These are phyloP conservation scores for Sarcophilus harrisii DNA, from an alignment of 2,797 vertebrate species.

Conservation along the genomic window DNA sequence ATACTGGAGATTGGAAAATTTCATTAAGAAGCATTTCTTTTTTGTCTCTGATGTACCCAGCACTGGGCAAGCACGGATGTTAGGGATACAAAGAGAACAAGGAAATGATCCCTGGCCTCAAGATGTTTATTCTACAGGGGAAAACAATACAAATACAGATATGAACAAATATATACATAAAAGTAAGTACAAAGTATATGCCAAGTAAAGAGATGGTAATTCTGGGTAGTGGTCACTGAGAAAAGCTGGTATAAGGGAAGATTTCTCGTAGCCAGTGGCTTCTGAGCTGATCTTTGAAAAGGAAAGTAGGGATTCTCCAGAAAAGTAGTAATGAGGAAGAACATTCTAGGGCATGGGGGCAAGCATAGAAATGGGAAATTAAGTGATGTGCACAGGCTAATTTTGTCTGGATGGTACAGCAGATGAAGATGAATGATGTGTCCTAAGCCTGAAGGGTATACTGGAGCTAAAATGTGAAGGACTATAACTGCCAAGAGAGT, in stretches of 20 bases:
- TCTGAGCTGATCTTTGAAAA: background rate
- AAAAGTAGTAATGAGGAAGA: background rate
- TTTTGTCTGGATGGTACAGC: background rate
- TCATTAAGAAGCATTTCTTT: background rate
- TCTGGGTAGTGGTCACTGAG: background rate
- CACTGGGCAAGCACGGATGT: background rate
- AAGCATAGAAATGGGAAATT: background rate
- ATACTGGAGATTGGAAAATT: background rate
- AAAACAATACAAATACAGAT: background rate
- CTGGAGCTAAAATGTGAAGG: background rate
- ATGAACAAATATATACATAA: background rate
- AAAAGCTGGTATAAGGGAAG: background rate
- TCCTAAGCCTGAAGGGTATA: background rate
- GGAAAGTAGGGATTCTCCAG: background rate
- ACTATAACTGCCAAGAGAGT: background rate
- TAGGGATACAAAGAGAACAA: background rate
- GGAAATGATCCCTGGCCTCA: background rate
- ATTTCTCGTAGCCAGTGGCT: background rate
- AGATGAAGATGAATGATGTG: background rate
- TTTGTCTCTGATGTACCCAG: background rate
- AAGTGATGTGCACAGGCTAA: background rate
- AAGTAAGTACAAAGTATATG: background rate
- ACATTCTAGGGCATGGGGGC: background rate
- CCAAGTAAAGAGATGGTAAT: background rate
- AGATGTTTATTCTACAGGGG: background rate